Evolutionary conservation across 2,888 invertebrate species (phyloP).

Genomic region (Philaethria dido): DNA sequence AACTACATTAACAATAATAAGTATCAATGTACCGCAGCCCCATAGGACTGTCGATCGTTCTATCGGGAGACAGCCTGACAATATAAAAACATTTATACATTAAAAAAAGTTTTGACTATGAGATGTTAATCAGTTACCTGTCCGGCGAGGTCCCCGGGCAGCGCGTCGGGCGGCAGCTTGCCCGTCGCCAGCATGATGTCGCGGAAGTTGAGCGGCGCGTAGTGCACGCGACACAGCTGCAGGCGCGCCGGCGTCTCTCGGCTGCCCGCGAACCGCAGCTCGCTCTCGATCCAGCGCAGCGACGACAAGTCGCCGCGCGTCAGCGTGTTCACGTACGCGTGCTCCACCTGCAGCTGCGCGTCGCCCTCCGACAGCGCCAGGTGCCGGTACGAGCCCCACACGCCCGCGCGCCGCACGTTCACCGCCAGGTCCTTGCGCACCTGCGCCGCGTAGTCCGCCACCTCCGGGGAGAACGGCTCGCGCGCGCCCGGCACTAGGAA

Average conservation of each 20-base stretch:
- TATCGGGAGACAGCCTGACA: too few species aligned
- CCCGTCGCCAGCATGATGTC: conserved; percentile 99
- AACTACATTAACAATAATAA: too few species aligned
- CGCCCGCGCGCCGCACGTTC: conserved; percentile 91
- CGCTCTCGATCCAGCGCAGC: conserved; percentile 96
- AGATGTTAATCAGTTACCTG: conserved; percentile 66
- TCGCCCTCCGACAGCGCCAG: conserved; percentile 84
- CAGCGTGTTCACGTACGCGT: conserved; percentile 97
- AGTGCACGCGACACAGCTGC: conserved; percentile 94
- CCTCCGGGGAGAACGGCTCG: conserved; percentile 83
- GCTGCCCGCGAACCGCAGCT: conserved; percentile 65
- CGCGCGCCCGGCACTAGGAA: conserved; percentile 87
- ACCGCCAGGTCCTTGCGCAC: conserved; percentile 90
- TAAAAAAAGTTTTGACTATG: too few species aligned
- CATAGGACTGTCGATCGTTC: too few species aligned
- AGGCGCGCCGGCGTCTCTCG: conserved; percentile 70
- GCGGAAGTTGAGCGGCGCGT: conserved; percentile 98
- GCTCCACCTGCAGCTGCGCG: conserved; percentile 87
- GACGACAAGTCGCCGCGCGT: conserved; percentile 96
- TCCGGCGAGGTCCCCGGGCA: conserved; percentile 94
- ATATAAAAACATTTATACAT: too few species aligned
- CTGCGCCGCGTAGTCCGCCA: conserved; percentile 85
- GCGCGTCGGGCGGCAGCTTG: conserved; percentile 97
- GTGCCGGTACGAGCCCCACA: conserved; percentile 95
- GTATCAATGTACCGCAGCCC: too few species aligned